A percentile compares a stretch with the other conserved stretches of the same genome.
phyloP scores from a whole-genome alignment of 2,113 vertebrate species.

The Nannobrachium achirus region DNA sequence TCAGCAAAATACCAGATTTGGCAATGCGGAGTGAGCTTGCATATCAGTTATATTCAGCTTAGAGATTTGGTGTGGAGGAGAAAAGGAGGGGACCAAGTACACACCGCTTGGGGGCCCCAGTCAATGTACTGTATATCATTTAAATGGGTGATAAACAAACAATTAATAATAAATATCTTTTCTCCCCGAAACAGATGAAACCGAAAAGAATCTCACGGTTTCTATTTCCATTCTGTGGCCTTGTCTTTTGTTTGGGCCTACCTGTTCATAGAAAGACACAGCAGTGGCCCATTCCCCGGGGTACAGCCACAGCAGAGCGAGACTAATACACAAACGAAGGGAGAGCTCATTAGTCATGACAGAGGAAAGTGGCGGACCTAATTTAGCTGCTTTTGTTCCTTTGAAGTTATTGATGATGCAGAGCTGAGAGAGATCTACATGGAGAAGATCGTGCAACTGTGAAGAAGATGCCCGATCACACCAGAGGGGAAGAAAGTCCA shows the following conservation, averaged over 20 bases:
- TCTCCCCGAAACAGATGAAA: too few species aligned
- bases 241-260: slow-evolving; percentile 69
- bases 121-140: too few species aligned
- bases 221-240: slow-evolving; percentile 60
- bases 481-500: not conserved
- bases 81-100: too few species aligned
- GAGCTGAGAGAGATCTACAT: slow-evolving; percentile 57
- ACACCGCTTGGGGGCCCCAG: too few species aligned
- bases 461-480: slow-evolving; percentile 47
- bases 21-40: too few species aligned
- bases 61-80: too few species aligned
- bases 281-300: slow-evolving; percentile 68
- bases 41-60: too few species aligned
- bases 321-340: slow-evolving; percentile 75
- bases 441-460: slow-evolving; percentile 11
- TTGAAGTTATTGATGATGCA: slow-evolving; percentile 77
- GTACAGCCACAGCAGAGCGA: slow-evolving; percentile 69
- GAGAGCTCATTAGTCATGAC: slow-evolving; percentile 78
- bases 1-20: too few species aligned
- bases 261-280: slow-evolving; percentile 64
- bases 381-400: slow-evolving; percentile 77
- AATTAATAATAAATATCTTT: too few species aligned
- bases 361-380: slow-evolving; percentile 71
- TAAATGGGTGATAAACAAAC: too few species aligned
- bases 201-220: slow-evolving; percentile 59